Percentiles rank a stretch among this genome's conserved stretches.
Conservation (phyloP, 2,797 vertebrate genomes). For the Mus minutoides region DNA sequence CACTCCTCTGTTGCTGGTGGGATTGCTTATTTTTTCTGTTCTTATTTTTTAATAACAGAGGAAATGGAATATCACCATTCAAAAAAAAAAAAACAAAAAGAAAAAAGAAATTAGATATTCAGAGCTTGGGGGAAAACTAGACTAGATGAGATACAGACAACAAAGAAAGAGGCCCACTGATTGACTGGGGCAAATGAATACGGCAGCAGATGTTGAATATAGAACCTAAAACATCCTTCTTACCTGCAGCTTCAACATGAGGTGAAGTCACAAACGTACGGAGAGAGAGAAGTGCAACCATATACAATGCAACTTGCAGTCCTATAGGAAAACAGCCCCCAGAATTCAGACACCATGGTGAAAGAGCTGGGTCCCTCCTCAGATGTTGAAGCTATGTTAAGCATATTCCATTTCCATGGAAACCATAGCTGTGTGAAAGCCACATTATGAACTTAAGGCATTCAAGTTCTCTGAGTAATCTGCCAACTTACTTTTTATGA, state of each 20-base stretch:
- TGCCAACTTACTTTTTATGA: not conserved
- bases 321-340: not conserved
- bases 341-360: not conserved
- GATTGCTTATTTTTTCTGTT: not conserved
- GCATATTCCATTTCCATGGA: conserved; percentile 35
- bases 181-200: not conserved
- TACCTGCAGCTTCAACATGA: not conserved
- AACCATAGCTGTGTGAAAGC: conserved; percentile 28
- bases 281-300: not conserved
- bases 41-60: not conserved
- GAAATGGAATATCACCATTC: not conserved
- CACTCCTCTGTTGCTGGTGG: not conserved
- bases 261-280: not conserved
- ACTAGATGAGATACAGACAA: not conserved
- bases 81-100: not conserved
- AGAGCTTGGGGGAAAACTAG: not conserved
- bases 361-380: not conserved
- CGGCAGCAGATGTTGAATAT: not conserved
- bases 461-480: not conserved
- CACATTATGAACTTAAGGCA: not conserved
- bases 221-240: not conserved
- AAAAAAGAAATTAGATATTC: conserved; percentile 1
- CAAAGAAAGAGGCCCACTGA: not conserved
- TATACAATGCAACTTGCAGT: not conserved
- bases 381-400: not conserved